Evolutionary conservation across 1,140 invertebrate genomes (phyloP).

Genomic region (Paraescarpia echinospica): DNA sequence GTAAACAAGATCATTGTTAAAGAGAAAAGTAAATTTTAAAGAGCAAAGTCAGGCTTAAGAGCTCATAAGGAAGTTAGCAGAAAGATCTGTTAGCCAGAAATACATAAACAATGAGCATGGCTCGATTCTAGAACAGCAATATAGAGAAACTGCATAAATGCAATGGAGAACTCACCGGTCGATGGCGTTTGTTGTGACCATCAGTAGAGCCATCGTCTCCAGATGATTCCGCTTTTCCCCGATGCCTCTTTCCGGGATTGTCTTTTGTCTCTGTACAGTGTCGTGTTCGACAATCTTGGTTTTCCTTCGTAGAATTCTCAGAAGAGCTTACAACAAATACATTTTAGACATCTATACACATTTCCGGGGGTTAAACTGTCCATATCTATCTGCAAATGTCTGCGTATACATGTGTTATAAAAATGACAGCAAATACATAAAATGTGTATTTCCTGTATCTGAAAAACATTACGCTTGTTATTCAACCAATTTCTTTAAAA

Average conservation of each 20-base stretch:
- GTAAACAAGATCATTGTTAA: no score
- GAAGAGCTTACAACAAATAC: neutral
- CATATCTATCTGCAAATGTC: no score
- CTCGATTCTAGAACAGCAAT: neutral
- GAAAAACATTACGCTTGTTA: no score
- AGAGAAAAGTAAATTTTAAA: no score
- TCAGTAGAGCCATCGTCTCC: neutral
- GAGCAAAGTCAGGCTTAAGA: no score
- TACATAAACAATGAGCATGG: neutral
- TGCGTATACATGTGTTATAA: no score
- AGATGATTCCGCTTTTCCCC: neutral
- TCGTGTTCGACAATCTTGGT: neutral
- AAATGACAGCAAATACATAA: no score
- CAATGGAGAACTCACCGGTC: neutral
- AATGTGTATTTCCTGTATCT: no score
- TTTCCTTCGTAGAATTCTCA: slow-evolving; percentile 22
- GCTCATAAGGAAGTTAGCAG: no score
- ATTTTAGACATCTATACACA: neutral
- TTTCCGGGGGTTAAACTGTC: no score
- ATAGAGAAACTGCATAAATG: neutral
- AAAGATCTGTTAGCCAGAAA: no score
- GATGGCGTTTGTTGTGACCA: neutral
- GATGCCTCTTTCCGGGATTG: slow-evolving; percentile 9
- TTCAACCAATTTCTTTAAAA: no score
- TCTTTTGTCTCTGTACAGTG: slow-evolving; percentile 4